These are phyloP conservation scores for Mus spicilegus DNA, from an alignment of 2,113 vertebrate genomes.

Conservation along the genomic window DNA sequence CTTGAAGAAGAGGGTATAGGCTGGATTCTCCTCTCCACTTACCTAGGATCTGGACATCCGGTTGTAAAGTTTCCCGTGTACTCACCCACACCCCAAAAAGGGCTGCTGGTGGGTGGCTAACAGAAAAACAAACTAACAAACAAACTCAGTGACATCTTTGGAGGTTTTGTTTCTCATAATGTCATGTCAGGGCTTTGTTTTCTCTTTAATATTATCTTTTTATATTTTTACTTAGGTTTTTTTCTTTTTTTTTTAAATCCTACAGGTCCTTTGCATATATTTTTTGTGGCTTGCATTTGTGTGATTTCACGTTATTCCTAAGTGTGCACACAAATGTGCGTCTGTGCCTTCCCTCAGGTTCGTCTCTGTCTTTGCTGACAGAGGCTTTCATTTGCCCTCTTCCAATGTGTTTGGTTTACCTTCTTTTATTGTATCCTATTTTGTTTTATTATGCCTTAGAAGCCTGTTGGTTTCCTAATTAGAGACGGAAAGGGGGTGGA, in stretches of 20 bases:
- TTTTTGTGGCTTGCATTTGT: neutral
- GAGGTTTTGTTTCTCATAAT: neutral
- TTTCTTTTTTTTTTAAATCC: neutral
- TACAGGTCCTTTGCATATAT: neutral
- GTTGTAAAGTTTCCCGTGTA: neutral
- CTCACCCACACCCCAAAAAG: neutral
- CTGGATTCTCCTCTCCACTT: neutral
- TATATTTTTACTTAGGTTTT: neutral
- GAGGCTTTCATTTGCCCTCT: neutral
- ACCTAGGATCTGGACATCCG: neutral
- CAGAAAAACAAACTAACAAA: neutral
- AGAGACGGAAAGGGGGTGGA: neutral
- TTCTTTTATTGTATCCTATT: neutral
- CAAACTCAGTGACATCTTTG: neutral
- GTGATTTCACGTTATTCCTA: neutral
- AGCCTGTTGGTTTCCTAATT: neutral
- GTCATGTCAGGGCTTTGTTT: neutral
- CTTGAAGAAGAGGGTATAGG: rapidly evolving
- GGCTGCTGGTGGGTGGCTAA: neutral
- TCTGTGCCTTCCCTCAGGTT: neutral
- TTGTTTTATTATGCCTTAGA: neutral
- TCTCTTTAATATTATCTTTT: neutral
- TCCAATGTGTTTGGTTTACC: neutral
- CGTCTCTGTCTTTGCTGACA: neutral
- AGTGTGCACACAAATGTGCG: neutral